phyloP scores from a whole-genome alignment of 2,113 vertebrate genomes.

The Nothocercus julius region DNA sequence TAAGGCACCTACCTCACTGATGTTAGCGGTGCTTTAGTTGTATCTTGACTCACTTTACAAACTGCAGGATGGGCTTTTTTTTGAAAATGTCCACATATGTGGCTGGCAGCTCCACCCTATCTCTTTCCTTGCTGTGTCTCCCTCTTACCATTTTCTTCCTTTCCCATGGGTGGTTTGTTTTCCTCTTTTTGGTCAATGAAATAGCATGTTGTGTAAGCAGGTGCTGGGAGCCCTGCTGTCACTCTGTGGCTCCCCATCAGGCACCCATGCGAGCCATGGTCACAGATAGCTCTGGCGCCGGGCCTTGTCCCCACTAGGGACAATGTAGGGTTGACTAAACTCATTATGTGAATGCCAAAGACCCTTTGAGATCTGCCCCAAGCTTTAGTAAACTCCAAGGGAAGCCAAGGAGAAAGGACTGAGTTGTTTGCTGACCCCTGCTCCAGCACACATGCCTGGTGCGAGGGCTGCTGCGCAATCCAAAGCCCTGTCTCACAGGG shows the following conservation, averaged over 20 bases:
- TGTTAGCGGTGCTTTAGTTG: not conserved
- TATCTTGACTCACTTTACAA: not conserved
- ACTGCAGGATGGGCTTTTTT: not conserved
- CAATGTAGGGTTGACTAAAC: not conserved
- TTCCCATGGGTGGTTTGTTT: not conserved
- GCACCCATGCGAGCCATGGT: rapidly evolving
- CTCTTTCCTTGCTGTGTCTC: not conserved
- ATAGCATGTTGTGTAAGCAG: rapidly evolving
- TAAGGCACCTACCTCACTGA: not conserved
- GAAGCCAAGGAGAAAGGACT: not conserved
- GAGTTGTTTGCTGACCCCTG: not conserved
- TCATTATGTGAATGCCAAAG: not conserved
- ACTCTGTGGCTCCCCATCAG: not conserved
- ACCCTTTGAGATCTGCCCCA: not conserved
- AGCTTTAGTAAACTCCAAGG: not conserved
- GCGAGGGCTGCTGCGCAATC: rapidly evolving
- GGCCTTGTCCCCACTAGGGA: not conserved
- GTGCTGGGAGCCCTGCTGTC: not conserved
- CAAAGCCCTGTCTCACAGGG: not conserved
- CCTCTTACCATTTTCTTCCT: not conserved
- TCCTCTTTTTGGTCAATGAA: not conserved
- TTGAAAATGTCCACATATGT: rapidly evolving
- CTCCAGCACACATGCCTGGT: not conserved
- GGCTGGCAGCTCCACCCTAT: not conserved
- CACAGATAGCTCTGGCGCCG: not conserved